A percentile compares a stretch with the other conserved stretches of the same genome.
Conservation (phyloP, 2,113 vertebrate genomes). For the Microtus ochrogaster region DNA sequence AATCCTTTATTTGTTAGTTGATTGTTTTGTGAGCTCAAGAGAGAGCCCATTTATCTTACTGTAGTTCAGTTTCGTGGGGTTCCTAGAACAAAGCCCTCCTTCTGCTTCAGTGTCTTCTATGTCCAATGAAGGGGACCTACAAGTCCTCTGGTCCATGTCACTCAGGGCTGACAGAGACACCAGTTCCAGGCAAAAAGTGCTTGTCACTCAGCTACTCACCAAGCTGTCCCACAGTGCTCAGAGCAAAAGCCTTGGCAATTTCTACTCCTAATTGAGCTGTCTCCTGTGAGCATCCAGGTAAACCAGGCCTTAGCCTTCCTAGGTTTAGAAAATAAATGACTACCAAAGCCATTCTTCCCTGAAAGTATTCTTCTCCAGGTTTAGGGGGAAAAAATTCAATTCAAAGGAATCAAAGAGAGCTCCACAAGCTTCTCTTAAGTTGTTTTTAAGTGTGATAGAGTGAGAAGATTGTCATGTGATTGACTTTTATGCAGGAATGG, state of each 20-base stretch:
- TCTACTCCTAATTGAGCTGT: background rate
- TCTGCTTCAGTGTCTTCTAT: background rate
- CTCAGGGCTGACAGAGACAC: background rate
- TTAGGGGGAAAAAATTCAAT: background rate
- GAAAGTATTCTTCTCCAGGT: background rate
- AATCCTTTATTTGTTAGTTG: background rate
- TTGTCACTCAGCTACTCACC: background rate
- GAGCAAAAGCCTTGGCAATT: background rate
- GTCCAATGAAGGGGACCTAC: background rate
- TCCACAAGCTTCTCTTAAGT: background rate
- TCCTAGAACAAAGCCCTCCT: background rate
- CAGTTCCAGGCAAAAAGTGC: fast-evolving
- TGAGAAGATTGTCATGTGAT: background rate
- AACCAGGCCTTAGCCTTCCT: background rate
- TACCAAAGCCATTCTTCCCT: background rate
- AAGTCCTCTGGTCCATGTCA: background rate
- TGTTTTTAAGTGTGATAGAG: background rate
- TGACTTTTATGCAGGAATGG: background rate
- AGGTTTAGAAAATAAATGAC: background rate
- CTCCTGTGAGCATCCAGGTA: no score
- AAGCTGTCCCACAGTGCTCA: no score
- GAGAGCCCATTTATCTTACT: background rate
- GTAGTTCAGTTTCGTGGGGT: background rate
- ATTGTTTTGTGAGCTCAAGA: background rate
- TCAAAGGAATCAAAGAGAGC: background rate